Evolutionary conservation across 2,888 invertebrate genomes (phyloP).

Genomic region (Caenorhabditis angaria): DNA sequence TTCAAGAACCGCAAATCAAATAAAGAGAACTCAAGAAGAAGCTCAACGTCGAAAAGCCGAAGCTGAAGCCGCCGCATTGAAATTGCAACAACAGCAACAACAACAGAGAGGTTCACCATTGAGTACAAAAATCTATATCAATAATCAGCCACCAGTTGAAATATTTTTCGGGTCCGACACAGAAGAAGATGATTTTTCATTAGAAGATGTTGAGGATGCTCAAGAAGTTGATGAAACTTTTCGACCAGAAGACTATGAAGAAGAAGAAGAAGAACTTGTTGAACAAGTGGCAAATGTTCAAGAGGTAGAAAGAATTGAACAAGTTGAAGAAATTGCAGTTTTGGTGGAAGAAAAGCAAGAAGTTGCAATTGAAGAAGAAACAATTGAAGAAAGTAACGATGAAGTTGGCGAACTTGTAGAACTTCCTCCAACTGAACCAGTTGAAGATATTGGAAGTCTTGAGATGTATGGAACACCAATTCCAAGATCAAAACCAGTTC

Average conservation of each 20-base stretch:
- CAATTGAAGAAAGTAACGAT: too few relatives aligned
- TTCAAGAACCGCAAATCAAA: background rate
- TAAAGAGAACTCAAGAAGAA: background rate
- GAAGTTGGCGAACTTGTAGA: too few relatives aligned
- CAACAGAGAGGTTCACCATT: background rate
- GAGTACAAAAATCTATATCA: background rate
- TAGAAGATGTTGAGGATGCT: background rate
- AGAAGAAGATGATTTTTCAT: background rate
- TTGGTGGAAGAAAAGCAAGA: background rate
- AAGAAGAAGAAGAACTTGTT: too few relatives aligned
- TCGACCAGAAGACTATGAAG: background rate
- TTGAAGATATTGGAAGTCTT: too few relatives aligned
- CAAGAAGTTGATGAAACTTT: background rate
- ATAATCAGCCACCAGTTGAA: background rate
- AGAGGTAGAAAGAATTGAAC: too few relatives aligned
- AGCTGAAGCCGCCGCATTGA: background rate
- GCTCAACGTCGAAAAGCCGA: background rate
- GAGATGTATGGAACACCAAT: background rate
- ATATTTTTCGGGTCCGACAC: background rate
- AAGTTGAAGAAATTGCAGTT: too few relatives aligned
- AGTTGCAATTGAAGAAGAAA: background rate
- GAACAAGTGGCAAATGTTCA: too few relatives aligned
- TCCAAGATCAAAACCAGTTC: background rate
- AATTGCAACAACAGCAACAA: background rate
- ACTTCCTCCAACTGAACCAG: too few relatives aligned